These are phyloP conservation scores for Miniopterus natalensis DNA, from an alignment of 2,113 vertebrate genomes.

Conservation along the genomic window DNA sequence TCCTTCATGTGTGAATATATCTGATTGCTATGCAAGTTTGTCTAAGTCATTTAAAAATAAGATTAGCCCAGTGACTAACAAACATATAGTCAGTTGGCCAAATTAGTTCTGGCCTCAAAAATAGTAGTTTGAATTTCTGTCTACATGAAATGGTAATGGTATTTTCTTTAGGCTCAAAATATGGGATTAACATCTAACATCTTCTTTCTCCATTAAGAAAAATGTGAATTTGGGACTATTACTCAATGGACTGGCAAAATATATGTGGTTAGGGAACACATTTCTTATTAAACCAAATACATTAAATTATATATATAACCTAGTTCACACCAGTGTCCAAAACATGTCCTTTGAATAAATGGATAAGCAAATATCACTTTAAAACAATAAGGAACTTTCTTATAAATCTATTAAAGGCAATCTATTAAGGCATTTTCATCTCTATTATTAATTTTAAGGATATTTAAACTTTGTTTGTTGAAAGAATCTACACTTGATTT, in stretches of 20 bases:
- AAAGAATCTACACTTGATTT: not conserved
- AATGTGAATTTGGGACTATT: not conserved
- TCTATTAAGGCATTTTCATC: not conserved
- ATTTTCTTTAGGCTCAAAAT: not conserved
- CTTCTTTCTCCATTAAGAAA: not conserved
- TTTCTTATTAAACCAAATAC: not conserved
- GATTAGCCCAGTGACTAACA: not conserved
- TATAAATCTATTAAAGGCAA: not conserved
- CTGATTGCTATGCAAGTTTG: not conserved
- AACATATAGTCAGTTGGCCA: not conserved
- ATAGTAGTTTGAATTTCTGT: not conserved
- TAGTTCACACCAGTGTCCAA: not conserved
- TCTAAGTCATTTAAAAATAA: slow-evolving; percentile 9
- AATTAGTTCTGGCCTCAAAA: not conserved
- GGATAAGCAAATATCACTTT: not conserved
- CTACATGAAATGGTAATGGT: not conserved
- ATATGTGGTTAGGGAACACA: not conserved
- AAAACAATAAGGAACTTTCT: not conserved
- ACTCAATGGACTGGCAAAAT: not conserved
- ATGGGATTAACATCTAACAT: not conserved
- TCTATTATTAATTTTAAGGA: slow-evolving; percentile 1
- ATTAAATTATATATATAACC: not conserved
- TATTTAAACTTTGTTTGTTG: not conserved
- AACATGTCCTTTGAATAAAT: not conserved
- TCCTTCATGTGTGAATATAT: not conserved